phyloP scores from a whole-genome alignment of 1,140 invertebrate species.

The Nasonia longicornis region DNA sequence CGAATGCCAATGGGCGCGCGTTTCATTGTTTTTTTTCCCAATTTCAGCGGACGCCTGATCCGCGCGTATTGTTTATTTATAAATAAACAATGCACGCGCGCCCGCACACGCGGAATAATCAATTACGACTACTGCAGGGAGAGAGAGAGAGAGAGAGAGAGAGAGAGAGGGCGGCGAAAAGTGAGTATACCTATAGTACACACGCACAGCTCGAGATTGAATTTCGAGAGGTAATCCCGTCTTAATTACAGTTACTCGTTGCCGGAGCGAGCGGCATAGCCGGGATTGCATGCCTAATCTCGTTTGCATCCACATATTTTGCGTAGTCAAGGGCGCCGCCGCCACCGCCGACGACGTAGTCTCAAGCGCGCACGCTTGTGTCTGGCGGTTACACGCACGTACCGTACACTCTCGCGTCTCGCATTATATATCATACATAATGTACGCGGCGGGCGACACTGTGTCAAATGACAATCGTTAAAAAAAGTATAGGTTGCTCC shows the following conservation, averaged over 20 bases:
- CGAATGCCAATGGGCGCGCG: no score
- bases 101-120: background rate
- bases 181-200: background rate
- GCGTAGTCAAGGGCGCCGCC: constrained; percentile 1
- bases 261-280: constrained; percentile 3
- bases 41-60: background rate
- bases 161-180: constrained; percentile 14
- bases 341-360: background rate
- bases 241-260: constrained; percentile 43
- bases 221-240: constrained; percentile 46
- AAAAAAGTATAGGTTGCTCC: constrained; percentile 13
- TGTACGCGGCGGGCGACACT: constrained; percentile 12
- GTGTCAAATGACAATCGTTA: constrained; percentile 10
- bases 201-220: constrained; percentile 31
- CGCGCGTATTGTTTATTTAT: background rate
- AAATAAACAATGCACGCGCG: background rate
- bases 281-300: constrained; percentile 39
- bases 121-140: background rate
- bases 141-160: background rate
- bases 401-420: background rate
- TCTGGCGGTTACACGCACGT: background rate
- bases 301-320: constrained; percentile 43
- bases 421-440: background rate
- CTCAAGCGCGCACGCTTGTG: background rate
- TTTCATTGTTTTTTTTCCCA: background rate